phyloP scores from a whole-genome alignment of 2,113 vertebrate species.

The Parus major region DNA sequence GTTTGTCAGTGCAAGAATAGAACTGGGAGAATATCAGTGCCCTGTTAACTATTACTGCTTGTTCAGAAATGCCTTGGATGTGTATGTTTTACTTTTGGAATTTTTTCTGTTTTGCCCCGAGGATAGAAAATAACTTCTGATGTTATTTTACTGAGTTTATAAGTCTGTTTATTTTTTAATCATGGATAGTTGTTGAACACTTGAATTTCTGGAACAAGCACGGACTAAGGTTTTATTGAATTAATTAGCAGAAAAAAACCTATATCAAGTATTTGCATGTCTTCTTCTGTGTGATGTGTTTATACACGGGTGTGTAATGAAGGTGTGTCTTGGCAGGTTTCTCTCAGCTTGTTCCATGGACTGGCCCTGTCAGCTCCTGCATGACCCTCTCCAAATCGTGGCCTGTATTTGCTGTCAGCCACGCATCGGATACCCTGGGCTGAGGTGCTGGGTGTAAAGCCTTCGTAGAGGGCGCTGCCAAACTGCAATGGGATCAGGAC shows the following conservation, averaged over 20 bases:
- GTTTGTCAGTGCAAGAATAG: not conserved
- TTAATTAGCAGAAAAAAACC: not conserved
- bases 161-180: not conserved
- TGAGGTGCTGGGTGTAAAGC: not conserved
- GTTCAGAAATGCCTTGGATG: not conserved
- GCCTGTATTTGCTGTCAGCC: not conserved
- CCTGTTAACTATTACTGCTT: not conserved
- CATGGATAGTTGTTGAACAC: not conserved
- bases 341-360: not conserved
- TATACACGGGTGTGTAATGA: accelerated
- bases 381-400: not conserved
- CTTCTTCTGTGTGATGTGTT: not conserved
- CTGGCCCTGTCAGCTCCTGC: not conserved
- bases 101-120: not conserved
- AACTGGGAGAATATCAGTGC: not conserved
- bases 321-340: not conserved
- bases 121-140: not conserved
- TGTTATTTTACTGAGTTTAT: not conserved
- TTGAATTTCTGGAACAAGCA: not conserved
- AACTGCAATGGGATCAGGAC: not conserved
- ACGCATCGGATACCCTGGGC: not conserved
- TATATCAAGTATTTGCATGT: not conserved
- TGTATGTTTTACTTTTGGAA: not conserved
- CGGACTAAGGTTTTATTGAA: not conserved
- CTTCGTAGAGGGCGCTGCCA: not conserved